Base-by-base conservation (phyloP, 1,140 invertebrate species). In the Rhagoletis zephyria region DNA sequence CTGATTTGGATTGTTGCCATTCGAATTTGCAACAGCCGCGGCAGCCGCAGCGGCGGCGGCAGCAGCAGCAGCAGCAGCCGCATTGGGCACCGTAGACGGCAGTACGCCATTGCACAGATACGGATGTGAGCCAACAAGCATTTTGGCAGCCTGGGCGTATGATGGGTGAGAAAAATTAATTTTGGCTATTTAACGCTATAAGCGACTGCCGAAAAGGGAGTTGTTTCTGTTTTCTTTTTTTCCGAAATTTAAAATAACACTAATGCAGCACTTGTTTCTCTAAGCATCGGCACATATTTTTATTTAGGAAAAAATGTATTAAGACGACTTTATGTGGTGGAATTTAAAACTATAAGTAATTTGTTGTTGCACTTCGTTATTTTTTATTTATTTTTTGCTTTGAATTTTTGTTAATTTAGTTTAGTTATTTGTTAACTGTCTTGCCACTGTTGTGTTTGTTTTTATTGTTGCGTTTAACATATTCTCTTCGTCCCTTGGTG, bases 101-200 rank as follows among this genome's bases (percentile, higher is more conserved):
- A 90, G 42, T 30, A 90, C 91, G 86, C 91, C 90, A 90, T 92
- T 92, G 90, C 91, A 92, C 59, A 92, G 88, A 90, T 92, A 92
- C 48, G 91, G 91, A 92, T 92, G 91, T 70, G 91, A 92, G 86
- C 91, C 91, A 77, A 92, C 91, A 70, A 92, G 87, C 91, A 92
- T 92, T 88, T 91, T 92, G 87, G 63, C 10, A 63, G 74, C 65
- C 51, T 87, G 85, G 56, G 60, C 85, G 85, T 85, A 42, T 61
- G 85, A 61, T 60, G 85, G 14, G 19, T 63, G 85, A 63, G 85
- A 30, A 85, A 63, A 85, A 85, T 63, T 85, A 85, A 85, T 85
- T 85, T 85, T 85, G 85, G 1, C 63, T 12, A 42, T 45, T 56
- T 85, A 81, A 6, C 74, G 74, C 74, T 19, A 10, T 56, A 81